Evolutionary conservation across 2,797 vertebrate genomes (phyloP), one percentile per base, ranked within the genome.

Genomic region (Falco cherrug): DNA sequence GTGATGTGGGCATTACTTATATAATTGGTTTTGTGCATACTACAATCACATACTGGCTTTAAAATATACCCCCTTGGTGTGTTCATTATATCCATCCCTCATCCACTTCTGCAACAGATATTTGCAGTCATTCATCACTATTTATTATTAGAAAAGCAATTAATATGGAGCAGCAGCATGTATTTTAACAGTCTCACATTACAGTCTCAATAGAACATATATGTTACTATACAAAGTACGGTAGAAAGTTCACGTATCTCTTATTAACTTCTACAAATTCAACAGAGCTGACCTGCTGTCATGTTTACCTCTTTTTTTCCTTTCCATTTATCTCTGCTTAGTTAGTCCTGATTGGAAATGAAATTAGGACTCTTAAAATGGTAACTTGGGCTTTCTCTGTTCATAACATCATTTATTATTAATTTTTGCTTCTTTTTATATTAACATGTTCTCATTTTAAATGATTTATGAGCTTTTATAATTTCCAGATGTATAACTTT

Each of bases 71-170:
- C 77, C 77, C 69, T 94, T 93, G 73, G 63, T 96, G 71, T 80
- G 74, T 95, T 97, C 95, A 91, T 97, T 97, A 95, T 78, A 95
- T 86, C 54, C n/a, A 69, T 88, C 69, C 84, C 77, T 96, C 77
- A 87, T 77, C 45, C 69, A 94, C 21, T 96, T 96, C 87, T 71
- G 39, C 79, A 94, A 63, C 29, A 92, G 92, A 87, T 79, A 95
- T 96, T 96, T 97, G 35, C 71, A 95, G 83, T 78, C 74, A 79
- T 93, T 97, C 15, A 18, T 95, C 88, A 93, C 39, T 84, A 41
- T 91, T 97, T 96, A 94, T 97, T 97, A 95, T 94, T 96, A 88
- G 56, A 84, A 95, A 97, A 96, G 22, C 51, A 93, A 87, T 95
- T 92, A 97, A 90, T 96, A 94, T 54, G 71, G 60, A 97, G 26